Evolutionary conservation across 2,113 vertebrate genomes (phyloP).

Genomic region (Delphinapterus leucas): DNA sequence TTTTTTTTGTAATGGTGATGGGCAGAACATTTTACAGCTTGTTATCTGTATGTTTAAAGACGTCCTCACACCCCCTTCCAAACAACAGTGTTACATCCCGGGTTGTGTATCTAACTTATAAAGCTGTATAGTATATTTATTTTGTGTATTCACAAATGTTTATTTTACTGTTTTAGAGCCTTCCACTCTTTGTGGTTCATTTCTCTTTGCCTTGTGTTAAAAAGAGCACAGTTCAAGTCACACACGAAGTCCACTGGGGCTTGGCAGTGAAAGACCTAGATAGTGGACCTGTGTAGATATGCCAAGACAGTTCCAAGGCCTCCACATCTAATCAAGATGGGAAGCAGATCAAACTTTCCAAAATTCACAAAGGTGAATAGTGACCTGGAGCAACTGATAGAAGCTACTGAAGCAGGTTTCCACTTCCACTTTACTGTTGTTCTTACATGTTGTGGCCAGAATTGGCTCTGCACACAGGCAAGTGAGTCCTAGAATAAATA

Average conservation of each 20-base stretch:
- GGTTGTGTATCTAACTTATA: neutral
- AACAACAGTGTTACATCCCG: neutral
- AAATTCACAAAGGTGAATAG: neutral
- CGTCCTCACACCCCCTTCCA: neutral
- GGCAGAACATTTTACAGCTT: neutral
- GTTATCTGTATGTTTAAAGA: neutral
- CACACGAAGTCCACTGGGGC: neutral
- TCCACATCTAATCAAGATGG: neutral
- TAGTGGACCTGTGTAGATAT: rapidly evolving
- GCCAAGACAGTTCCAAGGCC: neutral
- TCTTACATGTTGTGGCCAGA: neutral
- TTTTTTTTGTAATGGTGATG: neutral
- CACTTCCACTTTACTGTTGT: neutral
- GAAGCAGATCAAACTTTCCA: neutral
- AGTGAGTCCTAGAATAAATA: neutral
- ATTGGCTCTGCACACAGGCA: neutral
- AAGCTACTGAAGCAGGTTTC: neutral
- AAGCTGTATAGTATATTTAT: neutral
- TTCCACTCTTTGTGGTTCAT: neutral
- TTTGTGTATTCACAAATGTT: neutral
- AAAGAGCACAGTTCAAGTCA: neutral
- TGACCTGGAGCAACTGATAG: neutral
- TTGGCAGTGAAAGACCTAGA: neutral
- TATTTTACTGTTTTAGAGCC: neutral
- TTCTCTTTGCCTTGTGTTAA: neutral